phyloP scores from a whole-genome alignment of 1,140 invertebrate genomes.

The Drusus annulatus region DNA sequence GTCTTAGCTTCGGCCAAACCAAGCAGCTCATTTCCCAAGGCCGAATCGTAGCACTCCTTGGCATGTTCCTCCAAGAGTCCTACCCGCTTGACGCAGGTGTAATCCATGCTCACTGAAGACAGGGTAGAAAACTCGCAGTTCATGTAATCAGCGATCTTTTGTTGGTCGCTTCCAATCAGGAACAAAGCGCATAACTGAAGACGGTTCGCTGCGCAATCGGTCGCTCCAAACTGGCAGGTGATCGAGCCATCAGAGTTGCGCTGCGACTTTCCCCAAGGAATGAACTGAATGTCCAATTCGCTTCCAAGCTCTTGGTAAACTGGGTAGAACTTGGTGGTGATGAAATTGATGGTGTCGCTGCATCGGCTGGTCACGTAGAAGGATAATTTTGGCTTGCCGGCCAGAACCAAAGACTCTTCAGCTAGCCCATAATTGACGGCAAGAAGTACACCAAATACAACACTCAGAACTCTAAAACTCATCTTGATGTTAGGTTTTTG shows the following conservation, averaged over 20 bases:
- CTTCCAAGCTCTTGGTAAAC: conserved; percentile 61
- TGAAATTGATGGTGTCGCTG: conserved; percentile 61
- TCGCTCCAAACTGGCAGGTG: conserved; percentile 62
- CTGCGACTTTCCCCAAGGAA: conserved; percentile 65
- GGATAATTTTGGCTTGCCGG: conserved; percentile 63
- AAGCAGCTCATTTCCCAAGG: conserved; percentile 36
- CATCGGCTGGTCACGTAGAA: conserved; percentile 62
- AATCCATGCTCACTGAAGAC: conserved; percentile 11
- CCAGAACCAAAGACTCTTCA: not conserved
- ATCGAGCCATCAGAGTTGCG: conserved; percentile 56
- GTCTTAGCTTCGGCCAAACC: conserved; percentile 39
- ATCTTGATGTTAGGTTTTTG: not conserved
- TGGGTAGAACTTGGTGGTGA: conserved; percentile 59
- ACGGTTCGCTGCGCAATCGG: conserved; percentile 65
- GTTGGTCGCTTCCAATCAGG: conserved; percentile 61
- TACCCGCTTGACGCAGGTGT: conserved; percentile 22
- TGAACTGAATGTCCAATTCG: conserved; percentile 64
- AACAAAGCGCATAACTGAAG: conserved; percentile 64
- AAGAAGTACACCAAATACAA: not conserved
- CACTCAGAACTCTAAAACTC: not conserved
- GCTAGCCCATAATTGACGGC: not conserved
- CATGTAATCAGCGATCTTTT: conserved; percentile 63
- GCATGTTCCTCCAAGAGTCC: conserved; percentile 15
- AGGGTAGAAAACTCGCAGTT: conserved; percentile 63
- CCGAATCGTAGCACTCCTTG: conserved; percentile 30